Evolutionary conservation across 2,113 vertebrate genomes (phyloP).

Genomic region (Pteropus alecto): DNA sequence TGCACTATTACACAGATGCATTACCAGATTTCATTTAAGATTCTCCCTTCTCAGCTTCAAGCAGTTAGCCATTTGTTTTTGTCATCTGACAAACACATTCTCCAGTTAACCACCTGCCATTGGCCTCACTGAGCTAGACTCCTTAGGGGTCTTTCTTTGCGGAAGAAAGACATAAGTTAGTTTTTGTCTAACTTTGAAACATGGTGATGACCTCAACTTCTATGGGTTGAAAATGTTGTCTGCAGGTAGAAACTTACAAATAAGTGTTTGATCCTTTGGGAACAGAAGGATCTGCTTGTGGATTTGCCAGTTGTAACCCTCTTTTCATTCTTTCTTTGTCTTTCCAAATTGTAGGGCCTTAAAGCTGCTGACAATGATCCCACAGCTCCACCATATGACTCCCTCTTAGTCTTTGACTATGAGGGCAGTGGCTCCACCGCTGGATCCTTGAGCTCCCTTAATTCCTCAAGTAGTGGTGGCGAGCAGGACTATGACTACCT

Average conservation of each 20-base stretch:
- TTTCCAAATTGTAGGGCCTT: conserved; percentile 87
- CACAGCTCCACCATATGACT: conserved; percentile 97
- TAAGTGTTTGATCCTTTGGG: neutral
- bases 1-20: accelerated
- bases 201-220: neutral
- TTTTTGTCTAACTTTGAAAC: neutral
- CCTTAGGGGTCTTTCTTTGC: neutral
- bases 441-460: conserved; percentile 97
- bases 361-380: conserved; percentile 98
- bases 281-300: neutral
- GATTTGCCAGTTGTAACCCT: neutral
- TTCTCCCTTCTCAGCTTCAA: neutral
- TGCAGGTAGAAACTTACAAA: neutral
- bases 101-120: accelerated
- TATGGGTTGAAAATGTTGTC: neutral
- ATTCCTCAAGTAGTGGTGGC: conserved; percentile 97
- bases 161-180: neutral
- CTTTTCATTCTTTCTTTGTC: conserved; percentile 22
- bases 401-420: conserved; percentile 98
- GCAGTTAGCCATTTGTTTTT: neutral
- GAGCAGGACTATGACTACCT: conserved; percentile 99
- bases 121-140: neutral
- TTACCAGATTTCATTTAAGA: neutral
- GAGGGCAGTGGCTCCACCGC: conserved; percentile 98
- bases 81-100: neutral